Percentiles rank a stretch among this genome's conserved stretches.
phyloP scores from a whole-genome alignment of 1,140 invertebrate species.

The Eueides isabella region DNA sequence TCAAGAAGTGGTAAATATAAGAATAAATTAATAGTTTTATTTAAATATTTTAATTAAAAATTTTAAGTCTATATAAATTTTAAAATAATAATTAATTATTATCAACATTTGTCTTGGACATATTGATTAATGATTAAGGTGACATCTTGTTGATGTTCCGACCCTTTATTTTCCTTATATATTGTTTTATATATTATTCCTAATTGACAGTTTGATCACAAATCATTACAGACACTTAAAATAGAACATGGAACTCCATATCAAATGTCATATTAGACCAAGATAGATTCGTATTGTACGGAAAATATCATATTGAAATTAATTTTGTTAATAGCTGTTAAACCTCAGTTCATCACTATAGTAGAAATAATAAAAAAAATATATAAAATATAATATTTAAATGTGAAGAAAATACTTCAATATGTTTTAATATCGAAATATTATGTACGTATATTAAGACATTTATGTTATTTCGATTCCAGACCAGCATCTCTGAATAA shows the following conservation, averaged over 20 bases:
- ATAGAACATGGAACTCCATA: too few relatives aligned
- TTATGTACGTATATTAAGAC: not conserved
- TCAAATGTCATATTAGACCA: too few relatives aligned
- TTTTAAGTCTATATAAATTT: not conserved
- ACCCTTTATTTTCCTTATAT: not conserved
- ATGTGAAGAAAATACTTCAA: too few relatives aligned
- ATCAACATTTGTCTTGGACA: not conserved
- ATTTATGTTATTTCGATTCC: not conserved
- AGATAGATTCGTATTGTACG: too few relatives aligned
- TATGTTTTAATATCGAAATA: not conserved
- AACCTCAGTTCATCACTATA: not conserved
- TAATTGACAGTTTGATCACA: not conserved
- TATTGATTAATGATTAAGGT: not conserved
- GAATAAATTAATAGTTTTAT: not conserved
- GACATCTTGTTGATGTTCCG: not conserved
- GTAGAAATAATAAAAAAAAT: not conserved
- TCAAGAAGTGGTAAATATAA: too few relatives aligned
- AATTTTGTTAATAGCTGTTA: too few relatives aligned
- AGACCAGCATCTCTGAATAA: not conserved
- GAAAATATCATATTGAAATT: too few relatives aligned
- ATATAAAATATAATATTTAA: too few relatives aligned
- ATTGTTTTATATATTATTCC: not conserved
- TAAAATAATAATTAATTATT: slow-evolving; percentile 1
- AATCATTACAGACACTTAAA: too few relatives aligned
- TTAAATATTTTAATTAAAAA: not conserved